Base-by-base conservation (phyloP, 2,797 vertebrate genomes). In the Myripristis jacobus region DNA sequence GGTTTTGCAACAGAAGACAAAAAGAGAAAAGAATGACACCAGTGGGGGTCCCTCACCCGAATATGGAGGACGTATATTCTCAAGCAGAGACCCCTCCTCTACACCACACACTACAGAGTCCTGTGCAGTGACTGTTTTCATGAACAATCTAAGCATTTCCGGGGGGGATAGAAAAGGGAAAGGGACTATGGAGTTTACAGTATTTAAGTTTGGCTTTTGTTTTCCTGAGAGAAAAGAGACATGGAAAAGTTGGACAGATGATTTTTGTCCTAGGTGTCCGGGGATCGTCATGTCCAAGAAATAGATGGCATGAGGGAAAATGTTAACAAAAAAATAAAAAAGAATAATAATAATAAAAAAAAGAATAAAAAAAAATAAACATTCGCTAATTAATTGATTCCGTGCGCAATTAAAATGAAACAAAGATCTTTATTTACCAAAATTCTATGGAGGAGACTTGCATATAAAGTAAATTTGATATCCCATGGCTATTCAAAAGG, bases 1-100 rank as follows among this genome's bases (percentile, higher is more conserved):
- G 98, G 98, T 99, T 99, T 96, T 99, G 98, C 95, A 99, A 99
- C 96, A 96, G 98, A 94, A 95, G 98, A 95, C 98, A 99, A 92
- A 99, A 99, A 94, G 98, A 99, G 94, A 99, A 99, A 95, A 93
- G 98, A 89, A 99, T 99, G 98, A 99, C 98, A 92, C 97, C 97
- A 43, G 94, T 96, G 79, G 96, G 96, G 90, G 95, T 96, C 79
- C 96, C 96, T 88, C 97, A 98, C 87, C 96, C 97, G 68, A 96
- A 95, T 86, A 98, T 98, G 97, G 97, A 99, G 96, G 97, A 99
- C 94, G 96, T 97, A 91, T 98, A 98, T 92, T 95, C 96, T 83
- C 97, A 96, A 72, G 96, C 96, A 89, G 97, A 98, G 93, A 96
- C 96, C 84, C 96, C 97, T 56, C 95, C 95, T 86, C 94, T 96